These are phyloP conservation scores for Baronia brevicornis DNA, from an alignment of 2,888 invertebrate species.

Conservation along the genomic window DNA sequence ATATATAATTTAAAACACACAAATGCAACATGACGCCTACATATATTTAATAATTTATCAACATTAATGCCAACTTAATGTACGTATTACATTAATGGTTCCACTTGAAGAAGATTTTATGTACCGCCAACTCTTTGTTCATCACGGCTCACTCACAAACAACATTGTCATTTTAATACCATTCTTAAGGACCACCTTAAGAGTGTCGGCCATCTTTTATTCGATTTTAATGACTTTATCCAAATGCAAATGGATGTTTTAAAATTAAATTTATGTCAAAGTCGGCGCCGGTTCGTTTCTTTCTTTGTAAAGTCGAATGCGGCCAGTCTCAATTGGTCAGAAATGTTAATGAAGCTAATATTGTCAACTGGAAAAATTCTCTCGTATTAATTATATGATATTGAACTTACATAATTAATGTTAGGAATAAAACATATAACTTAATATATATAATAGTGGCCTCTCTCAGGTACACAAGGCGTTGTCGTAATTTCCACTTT, in stretches of 20 bases:
- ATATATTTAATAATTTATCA: conserved; percentile 10
- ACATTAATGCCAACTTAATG: conserved; percentile 14
- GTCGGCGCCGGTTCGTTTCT: conserved; percentile 33
- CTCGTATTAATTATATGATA: neutral
- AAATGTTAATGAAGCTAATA: neutral
- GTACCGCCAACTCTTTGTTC: conserved; percentile 30
- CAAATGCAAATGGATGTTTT: conserved; percentile 36
- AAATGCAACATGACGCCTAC: conserved; percentile 5
- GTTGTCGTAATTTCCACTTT: too few relatives aligned
- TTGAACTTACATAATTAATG: neutral
- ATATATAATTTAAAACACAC: too few relatives aligned
- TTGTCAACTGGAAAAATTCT: too few relatives aligned
- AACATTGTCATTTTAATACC: conserved; percentile 29
- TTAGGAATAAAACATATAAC: neutral
- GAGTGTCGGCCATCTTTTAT: conserved; percentile 38
- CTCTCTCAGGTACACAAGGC: too few relatives aligned
- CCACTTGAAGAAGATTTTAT: conserved; percentile 30
- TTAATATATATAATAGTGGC: too few relatives aligned
- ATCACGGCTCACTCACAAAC: conserved; percentile 27
- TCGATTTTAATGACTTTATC: conserved; percentile 39
- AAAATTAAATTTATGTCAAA: conserved; percentile 33
- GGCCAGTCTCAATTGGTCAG: conserved; percentile 1
- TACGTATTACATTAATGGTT: conserved; percentile 26
- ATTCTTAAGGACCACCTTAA: conserved; percentile 38
- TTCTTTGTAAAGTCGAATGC: conserved; percentile 19